Evolutionary conservation across 2,797 vertebrate genomes (phyloP), one percentile per base, ranked within the genome.

Genomic region (Sorex maritimensis): DNA sequence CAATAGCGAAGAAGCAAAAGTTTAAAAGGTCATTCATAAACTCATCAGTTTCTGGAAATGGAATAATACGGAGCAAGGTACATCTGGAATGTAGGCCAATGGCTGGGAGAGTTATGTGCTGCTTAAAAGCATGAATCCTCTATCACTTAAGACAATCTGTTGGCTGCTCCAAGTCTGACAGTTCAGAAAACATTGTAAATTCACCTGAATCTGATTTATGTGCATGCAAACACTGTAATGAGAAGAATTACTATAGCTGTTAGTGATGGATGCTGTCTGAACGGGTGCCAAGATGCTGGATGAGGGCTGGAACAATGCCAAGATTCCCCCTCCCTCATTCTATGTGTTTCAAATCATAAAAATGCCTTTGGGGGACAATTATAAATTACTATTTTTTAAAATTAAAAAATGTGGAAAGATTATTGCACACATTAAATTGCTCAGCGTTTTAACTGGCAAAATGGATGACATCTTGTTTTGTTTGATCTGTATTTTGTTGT

Each of bases 331-430:
- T 9, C 38, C 15, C 34, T 41, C 9, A 93, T 69, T 88, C 81
- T 6, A 71, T 92, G 73, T 81, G 96, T 98, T 98, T 96, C 85
- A 94, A 95, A 97, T 97, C 85, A 68, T 90, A 92, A 94, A 94
- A 90, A 95, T 91, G 91, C 88, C 17, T 97, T 97, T 63, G 93
- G 91, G 81, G 94, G 78, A 58, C 72, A 90, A 67, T 94, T 95
- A 94, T 95, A 96, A 97, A 96, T 91, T 93, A 88, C 82, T 5
- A 19, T 52, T 52, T 46, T 46, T 69, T 44, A 44, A 44, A 52
- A 11, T 52, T 52, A 11, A 28, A 28, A 38, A 90, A 4, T 11
- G 46, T 4, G 67, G 71, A 49, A 93, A 87, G 95, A 86, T 86
- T 77, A 93, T 87, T 92, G 92, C 93, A 38, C 24, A 87, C 74